Percentiles rank a stretch among this genome's conserved stretches.
Evolutionary conservation across 2,888 invertebrate genomes (phyloP).

Genomic region (Stenodera caucasica): DNA sequence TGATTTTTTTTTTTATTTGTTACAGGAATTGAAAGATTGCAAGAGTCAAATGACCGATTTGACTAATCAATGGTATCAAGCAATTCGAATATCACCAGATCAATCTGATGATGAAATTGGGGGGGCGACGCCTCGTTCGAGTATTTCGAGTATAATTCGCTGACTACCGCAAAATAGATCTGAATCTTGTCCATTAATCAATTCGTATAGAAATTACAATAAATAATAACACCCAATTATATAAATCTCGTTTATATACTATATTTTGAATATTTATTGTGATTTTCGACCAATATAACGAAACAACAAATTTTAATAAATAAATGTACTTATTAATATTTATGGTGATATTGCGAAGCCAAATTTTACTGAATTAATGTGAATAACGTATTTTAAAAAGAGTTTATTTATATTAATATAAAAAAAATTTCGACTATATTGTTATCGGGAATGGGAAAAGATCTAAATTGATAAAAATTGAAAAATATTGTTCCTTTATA

Average conservation of each 20-base stretch:
- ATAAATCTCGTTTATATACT: neutral
- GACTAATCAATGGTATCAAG: constrained; percentile 97
- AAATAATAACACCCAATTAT: neutral
- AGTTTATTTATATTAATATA: neutral
- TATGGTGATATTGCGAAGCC: constrained; percentile 1
- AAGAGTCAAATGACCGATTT: constrained; percentile 95
- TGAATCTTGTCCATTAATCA: neutral
- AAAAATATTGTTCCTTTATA: neutral
- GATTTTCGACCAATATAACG: neutral
- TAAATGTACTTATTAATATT: neutral
- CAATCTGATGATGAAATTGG: constrained; percentile 77
- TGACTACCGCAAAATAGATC: constrained; percentile 40
- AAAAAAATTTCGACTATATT: neutral
- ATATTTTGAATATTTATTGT: neutral
- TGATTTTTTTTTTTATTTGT: constrained; percentile 11
- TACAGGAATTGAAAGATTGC: constrained; percentile 91
- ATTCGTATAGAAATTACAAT: neutral
- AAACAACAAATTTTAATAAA: neutral
- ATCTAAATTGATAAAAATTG: neutral
- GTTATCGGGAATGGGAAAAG: neutral
- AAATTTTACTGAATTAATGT: neutral
- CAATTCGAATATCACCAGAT: constrained; percentile 85
- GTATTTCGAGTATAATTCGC: constrained; percentile 56
- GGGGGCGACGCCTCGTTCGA: constrained; percentile 49
- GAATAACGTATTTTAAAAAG: neutral